Base-by-base conservation (phyloP, 2,797 vertebrate genomes). In the Paramormyrops hopkinsi region DNA sequence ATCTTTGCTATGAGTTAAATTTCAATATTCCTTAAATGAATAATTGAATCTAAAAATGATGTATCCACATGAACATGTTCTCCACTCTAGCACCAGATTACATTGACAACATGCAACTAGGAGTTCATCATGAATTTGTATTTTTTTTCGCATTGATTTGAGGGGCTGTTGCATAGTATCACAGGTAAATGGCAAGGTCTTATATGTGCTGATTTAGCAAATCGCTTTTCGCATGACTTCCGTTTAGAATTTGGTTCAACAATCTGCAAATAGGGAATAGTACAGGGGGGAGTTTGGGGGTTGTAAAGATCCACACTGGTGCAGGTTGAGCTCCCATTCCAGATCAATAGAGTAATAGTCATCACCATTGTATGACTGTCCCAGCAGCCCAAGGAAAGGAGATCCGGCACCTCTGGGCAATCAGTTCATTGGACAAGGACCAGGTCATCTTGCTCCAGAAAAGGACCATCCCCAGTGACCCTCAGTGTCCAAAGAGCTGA, bases 321-420 rank as follows among this genome's bases (percentile, higher is more conserved):
- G 53, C 41, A 17, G 93, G 92, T 93, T 90, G 88, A 76, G 91
- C 92, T 93, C 91, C 89, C 89, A 14, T 89, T 92, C 89, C 91
- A 50, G 94, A 95, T 96, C 95, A 93, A 95, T 96, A 92, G n/a
- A 89, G 91, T 88, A 93, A 91, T 93, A 94, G 95, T 94, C 94
- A 95, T 94, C 93, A 95, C 94, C 94, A 92, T 90, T 92, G 92
- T 94, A 91, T 95, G 93, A 94, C 94, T 95, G 93, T 90, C 91
- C 90, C 90, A 69, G 3, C 79, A 90, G 89, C 12, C 89, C 89
- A 90, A 91, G 87, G 92, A 92, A 91, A 94, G 90, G 86, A 90
- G 92, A 92, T 89, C 92, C 91, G 89, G 90, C 90, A 90, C 53
- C 90, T 90, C 88, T 89, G 85, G 73, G 73, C 88, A 46, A 90